Conservation (phyloP, 2,888 invertebrate genomes). For the Caenorhabditis auriculariae region DNA sequence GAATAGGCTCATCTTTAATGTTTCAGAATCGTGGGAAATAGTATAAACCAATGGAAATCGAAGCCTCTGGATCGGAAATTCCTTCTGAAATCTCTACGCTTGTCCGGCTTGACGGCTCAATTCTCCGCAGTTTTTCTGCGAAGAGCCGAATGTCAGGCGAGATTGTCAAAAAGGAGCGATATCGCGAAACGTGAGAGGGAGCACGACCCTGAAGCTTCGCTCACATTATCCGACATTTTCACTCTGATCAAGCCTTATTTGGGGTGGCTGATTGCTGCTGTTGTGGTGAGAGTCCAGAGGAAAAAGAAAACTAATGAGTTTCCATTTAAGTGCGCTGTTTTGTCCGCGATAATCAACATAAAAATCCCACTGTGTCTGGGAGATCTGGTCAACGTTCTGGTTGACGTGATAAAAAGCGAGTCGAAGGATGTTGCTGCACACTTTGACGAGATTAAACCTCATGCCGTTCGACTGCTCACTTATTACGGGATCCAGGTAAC, state of each 20-base stretch:
- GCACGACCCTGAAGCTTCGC: conserved; percentile 4
- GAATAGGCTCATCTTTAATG: no score
- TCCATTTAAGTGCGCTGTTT: conserved; percentile 49
- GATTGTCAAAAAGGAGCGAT: conserved; percentile 31
- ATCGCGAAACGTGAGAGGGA: conserved; percentile 11
- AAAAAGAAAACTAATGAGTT: neutral
- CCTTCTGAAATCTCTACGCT: conserved; percentile 15
- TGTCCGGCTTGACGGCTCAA: conserved; percentile 20
- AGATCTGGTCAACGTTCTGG: conserved; percentile 55
- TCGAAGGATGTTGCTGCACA: conserved; percentile 24
- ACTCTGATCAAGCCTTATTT: conserved; percentile 47
- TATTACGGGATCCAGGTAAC: conserved; percentile 30
- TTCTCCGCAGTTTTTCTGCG: conserved; percentile 11
- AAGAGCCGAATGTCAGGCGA: conserved; percentile 14
- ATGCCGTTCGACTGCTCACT: conserved; percentile 29
- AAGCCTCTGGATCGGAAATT: no score
- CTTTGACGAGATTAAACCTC: conserved; percentile 41
- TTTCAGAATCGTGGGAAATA: no score
- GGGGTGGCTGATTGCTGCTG: conserved; percentile 53
- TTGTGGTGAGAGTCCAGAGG: conserved; percentile 34
- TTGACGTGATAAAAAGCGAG: conserved; percentile 44
- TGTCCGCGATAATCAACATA: conserved; percentile 56
- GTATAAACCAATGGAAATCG: no score
- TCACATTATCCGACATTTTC: conserved; percentile 44
- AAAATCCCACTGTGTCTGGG: conserved; percentile 56